Percentiles rank a stretch among this genome's conserved stretches.
Conservation (phyloP, 2,797 vertebrate species). For the Enteromius argenteus region DNA sequence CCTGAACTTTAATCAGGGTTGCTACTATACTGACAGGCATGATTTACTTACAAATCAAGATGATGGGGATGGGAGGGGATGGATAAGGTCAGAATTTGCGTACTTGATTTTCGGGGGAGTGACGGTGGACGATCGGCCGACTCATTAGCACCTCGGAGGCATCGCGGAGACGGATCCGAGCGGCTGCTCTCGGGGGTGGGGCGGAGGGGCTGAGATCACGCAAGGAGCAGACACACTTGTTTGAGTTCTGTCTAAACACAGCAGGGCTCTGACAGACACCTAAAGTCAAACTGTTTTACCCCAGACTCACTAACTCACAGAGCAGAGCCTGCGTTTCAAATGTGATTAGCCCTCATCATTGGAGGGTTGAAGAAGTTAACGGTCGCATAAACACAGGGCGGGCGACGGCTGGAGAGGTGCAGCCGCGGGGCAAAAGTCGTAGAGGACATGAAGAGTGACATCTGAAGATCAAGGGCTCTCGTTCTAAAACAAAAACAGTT, state of each 20-base stretch:
- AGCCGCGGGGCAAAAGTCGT: not conserved
- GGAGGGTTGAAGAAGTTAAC: constrained; percentile 69
- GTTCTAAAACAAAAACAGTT: constrained; percentile 28
- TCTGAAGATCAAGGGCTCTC: constrained; percentile 41
- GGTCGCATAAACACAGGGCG: constrained; percentile 53
- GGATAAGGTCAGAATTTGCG: constrained; percentile 71
- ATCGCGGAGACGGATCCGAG: not conserved
- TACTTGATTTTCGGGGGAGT: constrained; percentile 72
- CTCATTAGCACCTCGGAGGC: constrained; percentile 53
- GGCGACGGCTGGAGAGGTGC: not conserved
- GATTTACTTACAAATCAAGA: constrained; percentile 87
- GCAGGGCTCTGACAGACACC: constrained; percentile 72
- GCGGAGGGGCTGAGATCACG: constrained; percentile 64
- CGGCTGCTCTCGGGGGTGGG: not conserved
- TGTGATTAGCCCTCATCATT: constrained; percentile 71
- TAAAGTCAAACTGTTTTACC: constrained; percentile 76
- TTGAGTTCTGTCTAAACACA: constrained; percentile 76
- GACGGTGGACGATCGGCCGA: constrained; percentile 49
- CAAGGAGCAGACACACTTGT: constrained; percentile 72
- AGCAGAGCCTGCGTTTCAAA: constrained; percentile 73
- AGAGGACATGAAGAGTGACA: constrained; percentile 25
- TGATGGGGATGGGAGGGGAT: constrained; percentile 81
- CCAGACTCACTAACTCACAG: constrained; percentile 64
- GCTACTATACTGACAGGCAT: constrained; percentile 91
- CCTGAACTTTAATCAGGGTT: constrained; percentile 97